Evolutionary conservation across 2,797 vertebrate genomes (phyloP), one percentile per base, ranked within the genome.

Genomic region (Microcaecilia unicolor): DNA sequence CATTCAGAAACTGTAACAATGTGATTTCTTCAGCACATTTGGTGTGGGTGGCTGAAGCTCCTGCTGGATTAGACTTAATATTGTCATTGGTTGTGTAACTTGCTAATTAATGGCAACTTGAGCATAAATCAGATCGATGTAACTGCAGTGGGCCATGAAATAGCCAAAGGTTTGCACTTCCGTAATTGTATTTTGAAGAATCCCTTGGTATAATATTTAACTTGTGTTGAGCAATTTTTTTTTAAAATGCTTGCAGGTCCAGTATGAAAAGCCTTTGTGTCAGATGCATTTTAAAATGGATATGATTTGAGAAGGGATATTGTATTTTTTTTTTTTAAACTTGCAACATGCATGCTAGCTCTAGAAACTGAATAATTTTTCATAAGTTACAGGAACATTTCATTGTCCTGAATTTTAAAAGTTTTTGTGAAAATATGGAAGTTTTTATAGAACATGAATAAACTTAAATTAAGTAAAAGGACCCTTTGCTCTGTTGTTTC

Each of bases 391-490:
- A 74, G 78, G 76, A 72, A n/a, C n/a, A n/a, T 74, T 46, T 76
- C 73, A 61, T 32, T 48, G 67, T 78, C 73, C 76, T 77, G 70
- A 52, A 59, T 81, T 83, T 81, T 75, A 78, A 77, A 66, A 65
- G n/a, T 68, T 72, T 65, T 80, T 78, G 78, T 83, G 80, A 77
- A 72, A 78, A 74, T 68, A 76, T 68, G 75, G 80, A 82, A 74
- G 74, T 72, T 83, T 83, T 83, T 81, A 71, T 83, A 83, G 75
- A 59, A 72, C 80, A 76, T 74, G n/a, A n/a, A n/a, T n/a, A n/a
- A n/a, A 31, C 50, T 75, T 68, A 76, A 80, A 81, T 81, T 81
- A 78, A 78, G 70, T 70, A 64, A 70, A n/a, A n/a, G n/a, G n/a
- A n/a, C n/a, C n/a, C n/a, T n/a, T n/a, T n/a, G n/a, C n/a, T n/a